Evolutionary conservation across 1,140 invertebrate species (phyloP).

Genomic region (Neodiprion fabricii): DNA sequence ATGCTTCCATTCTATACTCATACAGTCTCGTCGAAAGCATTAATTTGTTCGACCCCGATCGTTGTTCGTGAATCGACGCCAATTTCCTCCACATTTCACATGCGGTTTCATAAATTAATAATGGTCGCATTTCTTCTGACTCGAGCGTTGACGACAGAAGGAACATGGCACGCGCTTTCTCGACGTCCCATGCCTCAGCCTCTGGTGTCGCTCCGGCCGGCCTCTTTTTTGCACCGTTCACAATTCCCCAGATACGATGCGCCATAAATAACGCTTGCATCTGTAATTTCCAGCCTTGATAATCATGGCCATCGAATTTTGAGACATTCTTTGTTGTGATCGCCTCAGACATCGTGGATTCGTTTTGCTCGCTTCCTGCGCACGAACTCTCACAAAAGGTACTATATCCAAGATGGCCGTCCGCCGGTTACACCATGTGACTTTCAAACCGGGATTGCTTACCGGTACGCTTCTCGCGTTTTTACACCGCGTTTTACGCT

Average conservation of each 20-base stretch:
- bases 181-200: conserved; percentile 14
- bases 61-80: conserved; percentile 18
- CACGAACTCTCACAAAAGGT: too few species aligned
- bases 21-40: conserved; percentile 17
- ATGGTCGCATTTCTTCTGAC: conserved; percentile 12
- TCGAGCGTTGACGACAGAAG: conserved; percentile 24
- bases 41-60: conserved; percentile 18
- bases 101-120: conserved; percentile 18
- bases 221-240: conserved; percentile 15
- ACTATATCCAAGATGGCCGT: conserved; percentile 14
- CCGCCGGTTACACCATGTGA: too few species aligned
- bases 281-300: conserved; percentile 8
- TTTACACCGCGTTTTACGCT: not conserved
- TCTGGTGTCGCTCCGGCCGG: not conserved
- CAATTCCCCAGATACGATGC: conserved; percentile 15
- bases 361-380: too few species aligned
- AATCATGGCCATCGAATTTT: conserved; percentile 24
- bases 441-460: not conserved
- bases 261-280: conserved; percentile 9
- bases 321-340: conserved; percentile 13
- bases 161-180: conserved; percentile 25
- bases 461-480: not conserved
- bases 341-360: conserved; percentile 20
- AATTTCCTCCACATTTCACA: conserved; percentile 25
- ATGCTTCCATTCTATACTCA: conserved; percentile 1